Evolutionary conservation across 2,797 vertebrate species (phyloP), one percentile per base, ranked within the genome.

Genomic region (Sebastes flavidus): DNA sequence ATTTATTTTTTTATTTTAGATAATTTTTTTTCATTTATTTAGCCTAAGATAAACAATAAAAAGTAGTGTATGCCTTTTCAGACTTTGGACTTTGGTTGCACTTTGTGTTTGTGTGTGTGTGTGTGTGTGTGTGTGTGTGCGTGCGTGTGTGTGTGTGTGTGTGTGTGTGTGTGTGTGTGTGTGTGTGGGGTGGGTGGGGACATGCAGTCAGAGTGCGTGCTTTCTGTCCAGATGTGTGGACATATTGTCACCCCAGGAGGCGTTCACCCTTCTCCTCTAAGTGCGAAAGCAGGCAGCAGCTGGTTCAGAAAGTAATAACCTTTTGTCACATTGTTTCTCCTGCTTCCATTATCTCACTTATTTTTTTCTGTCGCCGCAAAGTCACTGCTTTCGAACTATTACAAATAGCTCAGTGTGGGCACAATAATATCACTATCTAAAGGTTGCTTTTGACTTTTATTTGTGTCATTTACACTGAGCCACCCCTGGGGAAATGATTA

Each of bases 191-290:
- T 32, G 18, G 69, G 34, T 38, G 63, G 59, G 34, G 14, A 42
- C 14, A 42, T 42, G 25, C 68, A 79, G 59, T 85, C 63, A 81
- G 69, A 52, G 66, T 81, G 75, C 63, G 77, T 29, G 38, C 56
- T 86, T 71, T 54, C 42, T 69, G 71, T 66, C 93, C 95, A 96
- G 95, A 95, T 96, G 94, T 94, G 90, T 59, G 58, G 88, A 42
- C 94, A 95, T 94, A 94, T 91, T 95, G 94, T 55, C 82, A 73
- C 92, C 87, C 76, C 89, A 78, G 94, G 92, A 92, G 91, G 93
- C 54, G 27, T 72, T 89, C 78, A 84, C 86, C 92, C 75, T 82
- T 79, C 77, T 88, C 62, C 80, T 82, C 52, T 87, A 67, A 92
- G 88, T 90, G 89, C 78, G 66, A 83, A 85, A 78, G 86, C 76